Evolutionary conservation across 2,888 invertebrate genomes (phyloP).

Genomic region (Uropetala carovei): DNA sequence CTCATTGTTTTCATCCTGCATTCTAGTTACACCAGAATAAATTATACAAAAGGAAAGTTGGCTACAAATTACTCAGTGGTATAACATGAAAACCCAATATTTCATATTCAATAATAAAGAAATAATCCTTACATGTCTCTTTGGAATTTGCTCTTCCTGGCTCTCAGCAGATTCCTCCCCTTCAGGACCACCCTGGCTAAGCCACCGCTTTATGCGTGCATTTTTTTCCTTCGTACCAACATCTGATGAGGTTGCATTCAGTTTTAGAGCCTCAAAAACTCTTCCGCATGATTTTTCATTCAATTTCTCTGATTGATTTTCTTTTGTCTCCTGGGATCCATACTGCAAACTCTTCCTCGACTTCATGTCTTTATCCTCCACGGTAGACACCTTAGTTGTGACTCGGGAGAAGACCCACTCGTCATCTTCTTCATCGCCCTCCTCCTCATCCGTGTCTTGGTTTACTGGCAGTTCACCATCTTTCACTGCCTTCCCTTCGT

Average conservation of each 20-base stretch:
- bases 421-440: slow-evolving; percentile 74
- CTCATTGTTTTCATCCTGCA: too few relatives aligned
- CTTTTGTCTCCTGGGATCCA: slow-evolving; percentile 10
- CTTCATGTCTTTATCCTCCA: slow-evolving; percentile 65
- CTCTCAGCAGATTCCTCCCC: slow-evolving; percentile 72
- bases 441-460: slow-evolving; percentile 76
- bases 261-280: slow-evolving; percentile 21
- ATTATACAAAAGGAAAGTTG: too few relatives aligned
- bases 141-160: slow-evolving; percentile 72
- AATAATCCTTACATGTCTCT: slow-evolving; percentile 28
- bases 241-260: slow-evolving; percentile 10
- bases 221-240: slow-evolving; percentile 78
- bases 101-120: background rate
- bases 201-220: slow-evolving; percentile 84
- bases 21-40: too few relatives aligned
- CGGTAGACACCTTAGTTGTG: background rate
- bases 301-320: slow-evolving; percentile 14
- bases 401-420: slow-evolving; percentile 50
- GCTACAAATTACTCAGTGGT: too few relatives aligned
- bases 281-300: background rate
- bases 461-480: slow-evolving; percentile 71
- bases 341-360: slow-evolving; percentile 39
- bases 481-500: slow-evolving; percentile 73
- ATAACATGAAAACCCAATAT: too few relatives aligned
- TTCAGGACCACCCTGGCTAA: slow-evolving; percentile 75